These are phyloP conservation scores for Cetonia aurata DNA, from an alignment of 2,888 invertebrate genomes.

Conservation along the genomic window DNA sequence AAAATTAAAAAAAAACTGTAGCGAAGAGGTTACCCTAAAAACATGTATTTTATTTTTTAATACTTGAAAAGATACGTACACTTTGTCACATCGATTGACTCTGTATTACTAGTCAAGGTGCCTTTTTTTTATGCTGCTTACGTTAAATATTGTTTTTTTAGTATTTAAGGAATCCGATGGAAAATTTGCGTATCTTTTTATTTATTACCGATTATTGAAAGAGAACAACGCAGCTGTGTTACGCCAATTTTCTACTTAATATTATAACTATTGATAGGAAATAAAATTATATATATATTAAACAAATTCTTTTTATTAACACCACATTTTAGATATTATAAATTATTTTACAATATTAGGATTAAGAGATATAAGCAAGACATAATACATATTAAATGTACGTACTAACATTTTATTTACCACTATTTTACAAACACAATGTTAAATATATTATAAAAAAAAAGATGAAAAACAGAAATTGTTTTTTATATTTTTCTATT, in stretches of 20 bases:
- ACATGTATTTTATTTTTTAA: conserved; percentile 13
- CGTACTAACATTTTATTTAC: conserved; percentile 27
- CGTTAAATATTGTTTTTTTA: conserved; percentile 34
- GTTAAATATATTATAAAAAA: conserved; percentile 5
- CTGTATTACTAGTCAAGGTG: conserved; percentile 48
- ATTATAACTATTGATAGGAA: too few species aligned
- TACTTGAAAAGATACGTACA: conserved; percentile 37
- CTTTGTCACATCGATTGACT: conserved; percentile 42
- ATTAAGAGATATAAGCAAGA: not conserved
- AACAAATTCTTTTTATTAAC: too few species aligned
- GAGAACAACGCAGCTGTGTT: not conserved
- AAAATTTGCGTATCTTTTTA: conserved; percentile 36
- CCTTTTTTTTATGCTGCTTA: conserved; percentile 38
- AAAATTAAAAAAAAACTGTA: not conserved
- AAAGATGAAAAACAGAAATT: conserved; percentile 10
- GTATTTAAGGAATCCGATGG: conserved; percentile 46
- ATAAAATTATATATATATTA: too few species aligned
- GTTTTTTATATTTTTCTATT: conserved; percentile 37
- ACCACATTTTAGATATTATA: too few species aligned
- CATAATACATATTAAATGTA: not conserved
- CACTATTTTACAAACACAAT: not conserved
- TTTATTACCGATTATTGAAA: conserved; percentile 7
- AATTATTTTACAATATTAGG: too few species aligned
- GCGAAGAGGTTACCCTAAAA: conserved; percentile 3
- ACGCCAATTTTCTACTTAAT: not conserved